Percentiles rank a stretch among this genome's conserved stretches.
These are phyloP conservation scores for Melopsittacus undulatus DNA, from an alignment of 2,797 vertebrate genomes.

Conservation along the genomic window DNA sequence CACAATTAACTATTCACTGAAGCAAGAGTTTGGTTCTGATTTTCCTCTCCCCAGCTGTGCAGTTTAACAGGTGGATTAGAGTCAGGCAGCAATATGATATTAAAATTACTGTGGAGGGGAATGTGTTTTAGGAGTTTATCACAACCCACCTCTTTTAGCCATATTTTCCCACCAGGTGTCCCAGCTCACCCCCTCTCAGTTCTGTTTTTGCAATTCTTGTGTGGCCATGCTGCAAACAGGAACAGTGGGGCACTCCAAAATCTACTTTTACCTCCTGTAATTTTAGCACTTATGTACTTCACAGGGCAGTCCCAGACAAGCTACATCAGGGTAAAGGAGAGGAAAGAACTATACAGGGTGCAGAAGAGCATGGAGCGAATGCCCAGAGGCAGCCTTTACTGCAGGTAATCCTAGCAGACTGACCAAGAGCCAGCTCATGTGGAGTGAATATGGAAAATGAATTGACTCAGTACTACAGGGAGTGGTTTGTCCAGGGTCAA, in stretches of 20 bases:
- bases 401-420: background rate
- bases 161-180: background rate
- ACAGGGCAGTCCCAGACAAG: background rate
- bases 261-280: background rate
- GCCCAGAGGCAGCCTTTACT: background rate
- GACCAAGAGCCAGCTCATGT: background rate
- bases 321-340: background rate
- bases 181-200: background rate
- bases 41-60: background rate
- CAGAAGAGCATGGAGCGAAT: background rate
- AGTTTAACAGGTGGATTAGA: slow-evolving; percentile 2
- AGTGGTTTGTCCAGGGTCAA: background rate
- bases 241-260: background rate
- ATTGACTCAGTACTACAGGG: background rate
- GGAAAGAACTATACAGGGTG: background rate
- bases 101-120: background rate
- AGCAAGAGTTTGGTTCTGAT: slow-evolving; percentile 27
- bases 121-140: background rate
- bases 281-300: background rate
- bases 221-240: background rate
- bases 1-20: slow-evolving; percentile 19
- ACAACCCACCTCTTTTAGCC: background rate
- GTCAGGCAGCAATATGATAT: background rate
- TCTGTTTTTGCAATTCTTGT: background rate
- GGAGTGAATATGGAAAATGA: background rate